phyloP scores from a whole-genome alignment of 2,113 vertebrate genomes.

The Rhynchopsitta pachyrhyncha region DNA sequence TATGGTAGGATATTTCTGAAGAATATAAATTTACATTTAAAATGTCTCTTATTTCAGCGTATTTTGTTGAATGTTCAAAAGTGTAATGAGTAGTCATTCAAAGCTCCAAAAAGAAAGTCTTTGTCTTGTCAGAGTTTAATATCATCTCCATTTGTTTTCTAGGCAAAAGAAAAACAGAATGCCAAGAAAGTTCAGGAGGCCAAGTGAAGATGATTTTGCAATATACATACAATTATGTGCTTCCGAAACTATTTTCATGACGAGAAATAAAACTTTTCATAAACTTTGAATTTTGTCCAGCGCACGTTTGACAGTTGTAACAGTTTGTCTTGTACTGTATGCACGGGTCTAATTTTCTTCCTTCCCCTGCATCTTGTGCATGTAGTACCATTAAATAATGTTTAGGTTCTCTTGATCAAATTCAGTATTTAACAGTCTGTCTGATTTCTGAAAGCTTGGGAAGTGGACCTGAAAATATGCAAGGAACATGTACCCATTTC shows the following conservation, averaged over 20 bases:
- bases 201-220: conserved; percentile 81
- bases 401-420: conserved; percentile 58
- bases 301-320: conserved; percentile 68
- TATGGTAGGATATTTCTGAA: neutral
- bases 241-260: conserved; percentile 68
- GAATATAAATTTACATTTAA: neutral
- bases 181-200: conserved; percentile 96
- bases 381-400: conserved; percentile 66
- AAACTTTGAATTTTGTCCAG: conserved; percentile 58
- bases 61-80: neutral
- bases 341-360: conserved; percentile 64
- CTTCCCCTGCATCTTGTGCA: conserved; percentile 73
- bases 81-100: neutral
- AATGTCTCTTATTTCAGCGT: neutral
- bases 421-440: conserved; percentile 50
- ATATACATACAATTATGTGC: conserved; percentile 20
- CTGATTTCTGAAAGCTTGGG: conserved; percentile 38
- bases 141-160: conserved; percentile 38
- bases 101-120: neutral
- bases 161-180: conserved; percentile 98
- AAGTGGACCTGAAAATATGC: conserved; percentile 38
- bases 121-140: neutral
- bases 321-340: conserved; percentile 71
- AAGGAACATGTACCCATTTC: conserved; percentile 11
- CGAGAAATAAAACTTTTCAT: conserved; percentile 67